Evolutionary conservation across 2,888 invertebrate species (phyloP).

Genomic region (Tetranychus truncatus): DNA sequence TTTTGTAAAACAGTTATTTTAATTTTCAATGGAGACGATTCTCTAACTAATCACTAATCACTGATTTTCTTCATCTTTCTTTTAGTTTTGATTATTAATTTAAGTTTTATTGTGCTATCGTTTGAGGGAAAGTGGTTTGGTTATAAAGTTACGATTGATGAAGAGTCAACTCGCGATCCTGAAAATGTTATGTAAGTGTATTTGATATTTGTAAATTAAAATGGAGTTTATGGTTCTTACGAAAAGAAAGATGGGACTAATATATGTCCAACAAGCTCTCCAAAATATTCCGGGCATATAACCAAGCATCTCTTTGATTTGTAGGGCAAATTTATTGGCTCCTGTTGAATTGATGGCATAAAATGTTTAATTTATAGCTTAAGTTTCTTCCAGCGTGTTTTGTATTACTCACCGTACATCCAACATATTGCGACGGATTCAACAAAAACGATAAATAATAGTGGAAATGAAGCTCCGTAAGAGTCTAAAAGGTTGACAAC

Average conservation of each 20-base stretch:
- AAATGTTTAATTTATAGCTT: neutral
- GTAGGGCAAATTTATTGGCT: conserved; percentile 25
- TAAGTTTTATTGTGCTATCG: too few relatives aligned
- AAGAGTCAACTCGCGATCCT: too few relatives aligned
- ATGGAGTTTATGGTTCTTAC: conserved; percentile 17
- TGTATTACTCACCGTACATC: conserved; percentile 46
- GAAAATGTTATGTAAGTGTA: too few relatives aligned
- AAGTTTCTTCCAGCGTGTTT: neutral
- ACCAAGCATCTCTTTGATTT: conserved; percentile 28
- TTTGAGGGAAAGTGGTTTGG: too few relatives aligned
- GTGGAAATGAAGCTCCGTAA: conserved; percentile 68
- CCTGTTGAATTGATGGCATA: conserved; percentile 19
- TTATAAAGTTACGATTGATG: too few relatives aligned
- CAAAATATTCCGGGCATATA: conserved; percentile 27
- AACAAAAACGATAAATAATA: conserved; percentile 74
- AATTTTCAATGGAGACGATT: too few relatives aligned
- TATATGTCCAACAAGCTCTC: conserved; percentile 27
- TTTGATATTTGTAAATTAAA: neutral
- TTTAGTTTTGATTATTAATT: too few relatives aligned
- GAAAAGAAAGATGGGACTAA: conserved; percentile 27
- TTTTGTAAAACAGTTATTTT: too few relatives aligned
- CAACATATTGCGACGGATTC: conserved; percentile 76
- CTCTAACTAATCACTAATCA: too few relatives aligned
- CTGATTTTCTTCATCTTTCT: too few relatives aligned
- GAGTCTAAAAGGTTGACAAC: conserved; percentile 61